phyloP scores from a whole-genome alignment of 2,888 invertebrate genomes.

The Hermaeophaga mercurialis region DNA sequence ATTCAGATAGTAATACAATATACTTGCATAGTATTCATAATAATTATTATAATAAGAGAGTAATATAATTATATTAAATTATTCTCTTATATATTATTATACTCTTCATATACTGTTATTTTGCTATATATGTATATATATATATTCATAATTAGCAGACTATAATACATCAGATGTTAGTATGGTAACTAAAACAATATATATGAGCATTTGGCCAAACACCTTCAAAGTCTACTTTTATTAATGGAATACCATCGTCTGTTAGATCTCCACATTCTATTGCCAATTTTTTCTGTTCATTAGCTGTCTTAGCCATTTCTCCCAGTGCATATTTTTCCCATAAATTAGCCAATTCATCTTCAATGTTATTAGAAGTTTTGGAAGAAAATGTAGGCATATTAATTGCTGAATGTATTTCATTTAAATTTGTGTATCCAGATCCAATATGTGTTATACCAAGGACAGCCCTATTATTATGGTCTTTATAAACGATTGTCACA shows the following conservation, averaged over 20 bases:
- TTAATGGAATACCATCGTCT: constrained; percentile 5
- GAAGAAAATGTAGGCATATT: constrained; percentile 4
- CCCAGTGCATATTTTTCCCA: constrained; percentile 15
- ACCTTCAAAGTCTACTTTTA: constrained; percentile 15
- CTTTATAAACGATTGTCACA: constrained; percentile 4
- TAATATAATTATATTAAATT: too few species aligned
- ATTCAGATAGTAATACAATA: too few species aligned
- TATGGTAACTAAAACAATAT: too few species aligned
- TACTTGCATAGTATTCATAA: too few species aligned
- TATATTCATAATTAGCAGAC: too few species aligned
- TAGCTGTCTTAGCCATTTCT: constrained; percentile 2
- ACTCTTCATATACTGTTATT: too few species aligned
- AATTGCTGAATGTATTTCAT: background rate
- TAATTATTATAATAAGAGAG: too few species aligned
- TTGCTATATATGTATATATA: too few species aligned
- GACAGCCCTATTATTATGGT: constrained; percentile 4
- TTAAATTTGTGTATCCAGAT: constrained; percentile 7
- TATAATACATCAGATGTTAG: too few species aligned
- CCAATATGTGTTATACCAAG: constrained; percentile 2
- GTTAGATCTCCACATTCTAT: constrained; percentile 8
- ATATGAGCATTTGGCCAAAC: constrained; percentile 11
- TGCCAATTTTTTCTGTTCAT: background rate
- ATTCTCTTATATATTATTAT: too few species aligned
- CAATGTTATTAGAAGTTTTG: constrained; percentile 1
- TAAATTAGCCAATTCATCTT: constrained; percentile 2